Evolutionary conservation across 2,888 invertebrate genomes (phyloP).

Genomic region (Steromphala cineraria): DNA sequence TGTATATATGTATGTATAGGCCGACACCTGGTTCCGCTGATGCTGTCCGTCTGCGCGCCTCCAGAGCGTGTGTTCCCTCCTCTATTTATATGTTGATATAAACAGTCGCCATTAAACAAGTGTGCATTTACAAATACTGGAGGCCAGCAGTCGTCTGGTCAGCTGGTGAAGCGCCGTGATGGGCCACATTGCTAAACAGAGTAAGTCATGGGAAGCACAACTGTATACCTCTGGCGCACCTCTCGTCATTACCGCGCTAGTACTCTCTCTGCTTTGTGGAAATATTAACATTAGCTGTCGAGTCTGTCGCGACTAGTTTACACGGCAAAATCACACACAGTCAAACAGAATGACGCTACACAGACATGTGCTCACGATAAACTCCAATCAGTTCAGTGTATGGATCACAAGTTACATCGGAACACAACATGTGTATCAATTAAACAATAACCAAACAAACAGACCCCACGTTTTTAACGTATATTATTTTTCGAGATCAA

Average conservation of each 20-base stretch:
- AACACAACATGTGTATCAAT: background rate
- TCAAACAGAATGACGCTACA: background rate
- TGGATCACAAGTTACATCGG: background rate
- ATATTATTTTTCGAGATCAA: too few species aligned
- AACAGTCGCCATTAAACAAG: conserved; percentile 8
- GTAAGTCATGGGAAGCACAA: background rate
- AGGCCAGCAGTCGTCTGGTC: background rate
- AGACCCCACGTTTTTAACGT: too few species aligned
- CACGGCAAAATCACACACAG: background rate
- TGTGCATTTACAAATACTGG: conserved; percentile 2
- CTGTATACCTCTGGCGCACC: background rate
- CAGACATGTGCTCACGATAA: too few species aligned
- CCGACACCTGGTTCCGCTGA: background rate
- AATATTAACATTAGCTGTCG: background rate
- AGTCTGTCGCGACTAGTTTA: background rate
- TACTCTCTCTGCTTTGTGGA: background rate
- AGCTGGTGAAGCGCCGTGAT: background rate
- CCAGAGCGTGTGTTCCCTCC: background rate
- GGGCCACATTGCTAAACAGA: conserved; percentile 4
- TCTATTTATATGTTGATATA: conserved; percentile 2
- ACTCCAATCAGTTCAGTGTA: background rate
- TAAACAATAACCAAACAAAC: too few species aligned
- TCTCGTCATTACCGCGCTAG: background rate
- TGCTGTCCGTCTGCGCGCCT: background rate
- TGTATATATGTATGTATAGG: background rate